A percentile compares a stretch with the other conserved stretches of the same genome.
These are phyloP conservation scores for Lycaon pictus DNA, from an alignment of 2,113 vertebrate genomes.

Conservation along the genomic window DNA sequence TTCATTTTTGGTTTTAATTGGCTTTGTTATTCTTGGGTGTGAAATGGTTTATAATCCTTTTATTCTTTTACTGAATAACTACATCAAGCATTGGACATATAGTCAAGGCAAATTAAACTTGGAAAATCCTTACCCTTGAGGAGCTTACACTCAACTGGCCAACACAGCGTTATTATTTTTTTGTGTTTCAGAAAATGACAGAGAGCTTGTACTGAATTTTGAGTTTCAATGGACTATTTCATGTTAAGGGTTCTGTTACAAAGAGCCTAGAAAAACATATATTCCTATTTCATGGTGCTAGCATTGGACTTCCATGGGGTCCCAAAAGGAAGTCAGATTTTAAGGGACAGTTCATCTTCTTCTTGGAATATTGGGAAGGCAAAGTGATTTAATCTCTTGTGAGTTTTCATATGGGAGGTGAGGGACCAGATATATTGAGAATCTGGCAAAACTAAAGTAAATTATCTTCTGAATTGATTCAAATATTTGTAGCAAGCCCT, in stretches of 20 bases:
- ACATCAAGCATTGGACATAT: neutral
- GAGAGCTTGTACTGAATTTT: neutral
- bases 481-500: conserved; percentile 51
- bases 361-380: neutral
- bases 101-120: neutral
- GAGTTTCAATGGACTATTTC: neutral
- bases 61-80: neutral
- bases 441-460: conserved; percentile 23
- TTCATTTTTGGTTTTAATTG: conserved; percentile 37
- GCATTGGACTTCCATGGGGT: neutral
- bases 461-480: conserved; percentile 50
- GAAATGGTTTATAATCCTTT: neutral
- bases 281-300: neutral
- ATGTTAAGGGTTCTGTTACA: neutral
- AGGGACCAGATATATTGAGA: neutral
- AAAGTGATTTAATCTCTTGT: neutral
- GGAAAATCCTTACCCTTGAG: neutral
- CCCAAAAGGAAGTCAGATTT: neutral
- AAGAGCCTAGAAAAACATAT: neutral
- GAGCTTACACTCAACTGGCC: neutral
- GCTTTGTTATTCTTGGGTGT: neutral
- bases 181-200: neutral
- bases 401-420: neutral
- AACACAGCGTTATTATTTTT: neutral
- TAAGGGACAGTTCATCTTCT: neutral